These are phyloP conservation scores for Entomobrya multifasciata DNA, from an alignment of 2,888 invertebrate genomes.

Conservation along the genomic window DNA sequence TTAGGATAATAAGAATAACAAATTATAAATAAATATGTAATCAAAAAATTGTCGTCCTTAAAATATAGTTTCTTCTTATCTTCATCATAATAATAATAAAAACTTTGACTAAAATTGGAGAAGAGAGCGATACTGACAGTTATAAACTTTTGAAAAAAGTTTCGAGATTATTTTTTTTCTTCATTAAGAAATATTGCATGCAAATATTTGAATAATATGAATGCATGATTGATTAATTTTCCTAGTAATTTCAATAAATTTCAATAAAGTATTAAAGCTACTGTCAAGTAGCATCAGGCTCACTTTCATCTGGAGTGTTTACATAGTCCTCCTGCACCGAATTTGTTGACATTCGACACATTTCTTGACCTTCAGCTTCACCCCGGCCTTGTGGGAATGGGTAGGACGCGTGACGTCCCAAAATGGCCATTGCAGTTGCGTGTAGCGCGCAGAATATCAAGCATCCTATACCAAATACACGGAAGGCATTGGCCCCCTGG, in stretches of 20 bases:
- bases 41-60: conserved; percentile 26
- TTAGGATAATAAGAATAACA: conserved; percentile 36
- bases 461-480: conserved; percentile 87
- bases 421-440: conserved; percentile 83
- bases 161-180: conserved; percentile 11
- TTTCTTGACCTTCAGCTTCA: conserved; percentile 79
- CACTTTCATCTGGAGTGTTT: conserved; percentile 69
- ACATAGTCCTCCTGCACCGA: conserved; percentile 66
- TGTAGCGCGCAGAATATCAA: conserved; percentile 85
- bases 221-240: background rate
- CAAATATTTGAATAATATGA: conserved; percentile 34
- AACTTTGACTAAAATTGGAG: conserved; percentile 51
- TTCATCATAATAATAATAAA: conserved; percentile 7
- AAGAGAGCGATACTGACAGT: conserved; percentile 66
- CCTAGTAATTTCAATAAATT: conserved; percentile 16
- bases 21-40: conserved; percentile 35
- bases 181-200: conserved; percentile 44
- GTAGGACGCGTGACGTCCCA: conserved; percentile 77
- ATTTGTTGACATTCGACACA: conserved; percentile 75
- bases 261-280: conserved; percentile 22
- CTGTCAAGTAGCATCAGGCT: conserved; percentile 67
- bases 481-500: conserved; percentile 86
- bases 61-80: conserved; percentile 19
- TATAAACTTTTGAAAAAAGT: conserved; percentile 17
- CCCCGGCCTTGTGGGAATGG: conserved; percentile 70